Evolutionary conservation across 53 echinoderm and acorn worm genomes (phyloP).

Genomic region (Luidia sarsii): DNA sequence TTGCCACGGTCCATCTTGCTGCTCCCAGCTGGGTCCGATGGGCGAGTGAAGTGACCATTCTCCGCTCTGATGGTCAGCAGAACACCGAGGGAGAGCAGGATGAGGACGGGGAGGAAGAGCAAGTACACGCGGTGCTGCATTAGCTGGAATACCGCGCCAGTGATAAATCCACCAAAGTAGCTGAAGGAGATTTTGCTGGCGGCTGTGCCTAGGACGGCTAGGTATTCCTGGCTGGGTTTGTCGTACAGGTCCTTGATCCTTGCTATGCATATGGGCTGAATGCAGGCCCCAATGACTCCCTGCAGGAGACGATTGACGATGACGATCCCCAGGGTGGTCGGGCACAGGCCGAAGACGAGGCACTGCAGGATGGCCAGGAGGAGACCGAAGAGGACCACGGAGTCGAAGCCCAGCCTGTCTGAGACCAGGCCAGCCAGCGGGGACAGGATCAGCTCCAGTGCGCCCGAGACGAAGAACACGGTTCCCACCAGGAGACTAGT

Average conservation of each 20-base stretch:
- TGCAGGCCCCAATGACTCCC: neutral
- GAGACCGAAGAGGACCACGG: constrained; percentile 9
- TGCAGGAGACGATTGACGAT: neutral
- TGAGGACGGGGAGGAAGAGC: neutral
- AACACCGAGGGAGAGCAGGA: neutral
- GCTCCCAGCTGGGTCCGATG: no score
- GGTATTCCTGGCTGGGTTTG: neutral
- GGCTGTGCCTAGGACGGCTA: neutral
- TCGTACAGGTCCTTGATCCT: constrained; percentile 21
- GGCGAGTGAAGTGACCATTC: neutral
- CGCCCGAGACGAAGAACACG: neutral
- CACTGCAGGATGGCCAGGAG: neutral
- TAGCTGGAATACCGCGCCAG: neutral
- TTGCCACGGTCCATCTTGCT: no score
- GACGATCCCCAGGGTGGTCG: neutral
- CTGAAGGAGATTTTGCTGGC: neutral
- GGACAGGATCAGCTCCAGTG: neutral
- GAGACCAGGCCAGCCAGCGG: constrained; percentile 1
- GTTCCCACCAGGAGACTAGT: neutral
- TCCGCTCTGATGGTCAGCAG: constrained; percentile 6
- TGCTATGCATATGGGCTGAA: constrained; percentile 8
- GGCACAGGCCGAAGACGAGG: neutral
- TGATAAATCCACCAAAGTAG: neutral
- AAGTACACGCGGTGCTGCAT: neutral
- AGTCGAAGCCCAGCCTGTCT: constrained; percentile 10